Percentiles rank a stretch among this genome's conserved stretches.
Evolutionary conservation across 2,888 invertebrate genomes (phyloP).

Genomic region (Frankliniella intonsa): DNA sequence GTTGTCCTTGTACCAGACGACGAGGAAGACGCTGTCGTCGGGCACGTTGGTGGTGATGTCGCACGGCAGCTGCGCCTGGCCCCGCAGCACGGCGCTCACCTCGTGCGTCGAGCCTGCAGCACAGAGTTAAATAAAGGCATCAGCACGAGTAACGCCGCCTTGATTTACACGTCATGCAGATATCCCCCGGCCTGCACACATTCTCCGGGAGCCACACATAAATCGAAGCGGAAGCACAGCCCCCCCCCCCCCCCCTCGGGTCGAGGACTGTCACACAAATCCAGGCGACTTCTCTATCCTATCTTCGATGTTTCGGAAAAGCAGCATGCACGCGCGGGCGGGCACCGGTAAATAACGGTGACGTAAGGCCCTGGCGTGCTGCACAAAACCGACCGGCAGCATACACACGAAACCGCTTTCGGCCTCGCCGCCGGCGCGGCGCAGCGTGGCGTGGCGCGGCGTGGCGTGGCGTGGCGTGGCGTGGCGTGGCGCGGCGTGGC

Average conservation of each 20-base stretch:
- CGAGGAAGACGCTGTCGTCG: conserved; percentile 75
- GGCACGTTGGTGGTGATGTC: conserved; percentile 72
- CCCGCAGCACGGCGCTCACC: conserved; percentile 68
- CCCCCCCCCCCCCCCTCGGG: neutral
- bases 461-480: neutral
- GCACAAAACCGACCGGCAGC: no score
- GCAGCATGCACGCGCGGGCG: neutral
- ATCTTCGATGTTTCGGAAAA: neutral
- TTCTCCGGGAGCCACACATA: neutral
- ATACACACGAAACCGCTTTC: no score
- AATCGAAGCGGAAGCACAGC: neutral
- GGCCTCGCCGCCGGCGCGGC: neutral
- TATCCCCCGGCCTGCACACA: neutral
- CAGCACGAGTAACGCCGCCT: neutral
- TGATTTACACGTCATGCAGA: no score
- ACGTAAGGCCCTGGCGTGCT: neutral
- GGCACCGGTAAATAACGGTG: neutral
- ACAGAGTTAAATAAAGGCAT: conserved; percentile 29
- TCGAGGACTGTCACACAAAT: neutral
- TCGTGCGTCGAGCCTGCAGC: conserved; percentile 57
- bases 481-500: no score
- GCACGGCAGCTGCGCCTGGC: conserved; percentile 77
- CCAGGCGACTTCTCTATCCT: neutral
- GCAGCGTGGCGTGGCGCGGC: neutral
- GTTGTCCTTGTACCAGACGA: conserved; percentile 89